A percentile compares a stretch with the other conserved stretches of the same genome.
These are phyloP conservation scores for Cardiocondyla obscurior DNA, from an alignment of 1,140 invertebrate genomes.

Conservation along the genomic window DNA sequence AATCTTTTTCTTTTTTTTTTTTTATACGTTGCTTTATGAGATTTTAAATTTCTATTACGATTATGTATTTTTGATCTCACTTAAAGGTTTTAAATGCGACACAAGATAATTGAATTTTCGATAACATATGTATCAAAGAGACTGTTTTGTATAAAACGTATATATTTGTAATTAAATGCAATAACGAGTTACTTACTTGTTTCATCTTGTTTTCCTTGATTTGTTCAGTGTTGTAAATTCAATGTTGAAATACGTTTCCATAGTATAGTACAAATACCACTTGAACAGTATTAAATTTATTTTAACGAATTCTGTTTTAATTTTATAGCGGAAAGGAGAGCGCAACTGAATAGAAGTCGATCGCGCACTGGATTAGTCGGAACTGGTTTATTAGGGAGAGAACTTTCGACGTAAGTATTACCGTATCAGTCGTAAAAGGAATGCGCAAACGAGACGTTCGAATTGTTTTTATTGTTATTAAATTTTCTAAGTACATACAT, in stretches of 20 bases:
- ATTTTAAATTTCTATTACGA: constrained; percentile 19
- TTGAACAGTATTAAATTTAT: background rate
- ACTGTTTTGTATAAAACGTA: constrained; percentile 32
- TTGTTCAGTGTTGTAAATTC: constrained; percentile 29
- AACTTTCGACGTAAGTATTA: constrained; percentile 85
- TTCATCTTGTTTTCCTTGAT: constrained; percentile 16
- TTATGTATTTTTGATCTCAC: background rate
- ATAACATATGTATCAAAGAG: constrained; percentile 29
- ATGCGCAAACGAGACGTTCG: background rate
- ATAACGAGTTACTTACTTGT: constrained; percentile 5
- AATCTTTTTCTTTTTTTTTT: background rate
- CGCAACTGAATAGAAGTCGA: constrained; percentile 93
- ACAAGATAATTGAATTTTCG: background rate
- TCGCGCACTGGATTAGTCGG: constrained; percentile 90
- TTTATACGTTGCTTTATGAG: background rate
- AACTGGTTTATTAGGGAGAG: constrained; percentile 84
- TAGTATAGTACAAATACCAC: background rate
- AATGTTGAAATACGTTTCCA: background rate
- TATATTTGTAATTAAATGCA: constrained; percentile 36
- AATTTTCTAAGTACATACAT: background rate
- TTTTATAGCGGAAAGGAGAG: constrained; percentile 91
- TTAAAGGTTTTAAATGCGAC: constrained; percentile 14
- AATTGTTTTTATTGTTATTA: constrained; percentile 1
- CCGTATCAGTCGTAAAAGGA: constrained; percentile 15
- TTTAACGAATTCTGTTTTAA: constrained; percentile 39